A percentile compares a stretch with the other conserved stretches of the same genome.
These are phyloP conservation scores for Lepidurus arcticus DNA, from an alignment of 1,140 invertebrate species.

Conservation along the genomic window DNA sequence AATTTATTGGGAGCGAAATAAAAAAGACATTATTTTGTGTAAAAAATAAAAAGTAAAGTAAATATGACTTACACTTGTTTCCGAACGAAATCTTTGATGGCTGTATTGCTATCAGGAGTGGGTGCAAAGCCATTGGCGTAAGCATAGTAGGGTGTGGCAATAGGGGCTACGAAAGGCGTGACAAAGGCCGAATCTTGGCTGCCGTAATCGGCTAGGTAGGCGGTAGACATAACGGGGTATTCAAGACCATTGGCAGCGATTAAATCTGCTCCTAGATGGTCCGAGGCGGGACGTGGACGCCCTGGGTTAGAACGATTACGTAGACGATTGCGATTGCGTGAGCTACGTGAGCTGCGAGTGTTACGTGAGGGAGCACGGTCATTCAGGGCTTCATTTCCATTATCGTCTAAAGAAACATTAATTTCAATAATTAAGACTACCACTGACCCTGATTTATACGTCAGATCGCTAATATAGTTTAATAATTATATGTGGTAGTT, in stretches of 20 bases:
- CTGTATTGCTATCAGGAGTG: conserved; percentile 18
- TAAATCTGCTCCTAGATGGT: conserved; percentile 1
- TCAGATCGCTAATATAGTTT: too few relatives aligned
- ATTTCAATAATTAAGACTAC: not conserved
- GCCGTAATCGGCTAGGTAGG: conserved; percentile 33
- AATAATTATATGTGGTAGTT: too few relatives aligned
- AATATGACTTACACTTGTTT: conserved; percentile 32
- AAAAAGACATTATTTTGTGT: not conserved
- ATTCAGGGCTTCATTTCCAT: not conserved
- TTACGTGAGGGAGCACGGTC: not conserved
- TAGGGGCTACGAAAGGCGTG: conserved; percentile 38
- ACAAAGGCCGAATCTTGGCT: conserved; percentile 37
- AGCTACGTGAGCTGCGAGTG: conserved; percentile 25
- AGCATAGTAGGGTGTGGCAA: conserved; percentile 28
- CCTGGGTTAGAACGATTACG: conserved; percentile 23
- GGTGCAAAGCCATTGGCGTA: conserved; percentile 26
- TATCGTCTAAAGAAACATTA: not conserved
- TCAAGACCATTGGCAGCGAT: conserved; percentile 11
- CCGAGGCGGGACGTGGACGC: conserved; percentile 25
- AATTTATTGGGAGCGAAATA: not conserved
- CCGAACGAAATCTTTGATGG: conserved; percentile 32
- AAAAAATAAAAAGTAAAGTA: not conserved
- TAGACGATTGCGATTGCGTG: conserved; percentile 29
- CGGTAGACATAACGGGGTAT: conserved; percentile 31
- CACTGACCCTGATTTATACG: too few relatives aligned